Evolutionary conservation across 2,888 invertebrate species (phyloP).

Genomic region (Trissolcus brochymenae): DNA sequence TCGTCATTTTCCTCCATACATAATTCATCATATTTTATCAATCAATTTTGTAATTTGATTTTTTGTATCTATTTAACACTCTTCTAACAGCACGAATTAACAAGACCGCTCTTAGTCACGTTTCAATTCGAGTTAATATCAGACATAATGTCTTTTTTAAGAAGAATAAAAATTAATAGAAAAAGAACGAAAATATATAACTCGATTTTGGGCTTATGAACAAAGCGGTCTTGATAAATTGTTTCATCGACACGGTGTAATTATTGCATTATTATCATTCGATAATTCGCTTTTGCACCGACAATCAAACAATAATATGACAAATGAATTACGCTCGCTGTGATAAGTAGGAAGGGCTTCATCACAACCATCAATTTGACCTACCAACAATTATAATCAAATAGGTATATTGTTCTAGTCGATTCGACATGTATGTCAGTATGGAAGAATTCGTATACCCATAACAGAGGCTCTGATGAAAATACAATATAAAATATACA

Average conservation of each 20-base stretch:
- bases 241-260: slow-evolving; percentile 35
- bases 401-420: slow-evolving; percentile 31
- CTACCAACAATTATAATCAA: slow-evolving; percentile 46
- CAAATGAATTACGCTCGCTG: slow-evolving; percentile 34
- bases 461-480: slow-evolving; percentile 33
- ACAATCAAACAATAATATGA: slow-evolving; percentile 29
- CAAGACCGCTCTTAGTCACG: slow-evolving; percentile 21
- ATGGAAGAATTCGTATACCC: slow-evolving; percentile 48
- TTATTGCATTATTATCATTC: slow-evolving; percentile 35
- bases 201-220: slow-evolving; percentile 10
- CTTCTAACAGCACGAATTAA: slow-evolving; percentile 47
- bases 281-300: slow-evolving; percentile 10
- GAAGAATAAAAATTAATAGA: no score
- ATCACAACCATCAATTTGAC: slow-evolving; percentile 45
- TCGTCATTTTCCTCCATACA: slow-evolving; percentile 44
- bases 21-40: slow-evolving; percentile 41
- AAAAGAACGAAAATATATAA: no score
- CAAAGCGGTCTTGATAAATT: slow-evolving; percentile 34
- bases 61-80: slow-evolving; percentile 35
- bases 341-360: slow-evolving; percentile 49
- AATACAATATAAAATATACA: slow-evolving; percentile 48
- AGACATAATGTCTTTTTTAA: not conserved
- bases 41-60: slow-evolving; percentile 33
- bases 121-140: slow-evolving; percentile 8
- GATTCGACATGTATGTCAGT: slow-evolving; percentile 34